These are phyloP conservation scores for Morone saxatilis DNA, from an alignment of 2,113 vertebrate genomes.

Conservation along the genomic window DNA sequence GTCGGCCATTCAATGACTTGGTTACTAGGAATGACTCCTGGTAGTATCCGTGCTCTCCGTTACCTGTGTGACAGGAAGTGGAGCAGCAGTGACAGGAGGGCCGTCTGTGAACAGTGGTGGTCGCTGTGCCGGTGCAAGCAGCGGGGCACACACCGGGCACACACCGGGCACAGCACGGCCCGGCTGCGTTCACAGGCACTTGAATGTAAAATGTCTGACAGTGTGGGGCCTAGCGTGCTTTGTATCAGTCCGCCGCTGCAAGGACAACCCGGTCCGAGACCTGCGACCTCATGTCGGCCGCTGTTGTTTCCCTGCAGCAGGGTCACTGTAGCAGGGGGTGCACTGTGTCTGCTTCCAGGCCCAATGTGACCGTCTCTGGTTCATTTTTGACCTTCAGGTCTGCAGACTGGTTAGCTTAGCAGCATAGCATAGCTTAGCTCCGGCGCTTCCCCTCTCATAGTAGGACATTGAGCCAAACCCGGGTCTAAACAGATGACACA, in stretches of 20 bases:
- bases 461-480: constrained; percentile 2
- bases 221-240: constrained; percentile 31
- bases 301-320: background rate
- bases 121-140: background rate
- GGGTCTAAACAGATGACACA: background rate
- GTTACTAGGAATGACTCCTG: background rate
- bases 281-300: background rate
- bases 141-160: background rate
- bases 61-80: too few species aligned
- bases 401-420: constrained; percentile 68
- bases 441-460: background rate
- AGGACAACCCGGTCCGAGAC: background rate
- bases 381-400: constrained; percentile 79
- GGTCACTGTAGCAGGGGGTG: background rate
- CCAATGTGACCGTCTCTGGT: constrained; percentile 1
- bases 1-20: constrained; percentile 68
- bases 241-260: background rate
- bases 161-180: background rate
- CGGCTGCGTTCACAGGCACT: background rate
- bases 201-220: constrained; percentile 74
- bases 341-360: background rate
- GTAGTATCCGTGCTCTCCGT: too few species aligned
- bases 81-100: fast-evolving
- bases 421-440: constrained; percentile 47
- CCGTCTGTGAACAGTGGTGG: background rate